These are phyloP conservation scores for Teleogryllus oceanicus DNA, from an alignment of 2,888 invertebrate species.

Conservation along the genomic window DNA sequence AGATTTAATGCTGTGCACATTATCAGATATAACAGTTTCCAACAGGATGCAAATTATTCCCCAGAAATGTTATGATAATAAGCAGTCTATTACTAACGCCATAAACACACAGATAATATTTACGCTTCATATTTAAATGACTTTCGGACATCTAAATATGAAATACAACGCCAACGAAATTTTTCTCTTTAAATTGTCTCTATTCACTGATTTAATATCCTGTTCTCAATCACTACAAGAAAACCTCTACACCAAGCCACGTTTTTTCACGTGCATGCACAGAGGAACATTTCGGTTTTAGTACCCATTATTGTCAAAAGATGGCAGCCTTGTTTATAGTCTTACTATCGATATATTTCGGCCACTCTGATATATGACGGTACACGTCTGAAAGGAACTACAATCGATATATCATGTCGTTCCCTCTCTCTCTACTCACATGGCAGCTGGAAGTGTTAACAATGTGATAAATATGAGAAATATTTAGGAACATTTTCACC, in stretches of 20 bases:
- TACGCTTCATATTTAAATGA: slow-evolving; percentile 10
- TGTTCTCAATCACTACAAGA: slow-evolving; percentile 9
- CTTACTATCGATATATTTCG: slow-evolving; percentile 31
- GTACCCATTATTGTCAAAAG: slow-evolving; percentile 32
- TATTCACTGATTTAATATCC: slow-evolving; percentile 11
- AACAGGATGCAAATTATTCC: slow-evolving; percentile 4
- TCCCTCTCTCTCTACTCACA: neutral
- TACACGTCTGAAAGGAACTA: slow-evolving; percentile 10
- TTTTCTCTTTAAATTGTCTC: slow-evolving; percentile 7
- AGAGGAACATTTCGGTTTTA: slow-evolving; percentile 26
- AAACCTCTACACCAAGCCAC: neutral
- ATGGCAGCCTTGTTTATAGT: slow-evolving; percentile 31
- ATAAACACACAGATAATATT: slow-evolving; percentile 9
- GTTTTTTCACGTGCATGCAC: slow-evolving; percentile 18
- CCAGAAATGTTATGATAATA: slow-evolving; percentile 1
- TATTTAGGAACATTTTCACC: slow-evolving; percentile 34
- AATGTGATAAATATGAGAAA: slow-evolving; percentile 36
- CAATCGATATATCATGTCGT: slow-evolving; percentile 29
- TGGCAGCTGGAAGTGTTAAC: slow-evolving; percentile 32
- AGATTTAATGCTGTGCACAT: neutral
- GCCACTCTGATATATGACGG: slow-evolving; percentile 27
- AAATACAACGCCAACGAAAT: neutral
- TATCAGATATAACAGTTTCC: slow-evolving; percentile 1
- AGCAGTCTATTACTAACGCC: slow-evolving; percentile 3
- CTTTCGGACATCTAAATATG: neutral